A percentile compares a stretch with the other conserved stretches of the same genome.
Conservation (phyloP, 2,888 invertebrate species). For the Malthinus seriepunctatus region DNA sequence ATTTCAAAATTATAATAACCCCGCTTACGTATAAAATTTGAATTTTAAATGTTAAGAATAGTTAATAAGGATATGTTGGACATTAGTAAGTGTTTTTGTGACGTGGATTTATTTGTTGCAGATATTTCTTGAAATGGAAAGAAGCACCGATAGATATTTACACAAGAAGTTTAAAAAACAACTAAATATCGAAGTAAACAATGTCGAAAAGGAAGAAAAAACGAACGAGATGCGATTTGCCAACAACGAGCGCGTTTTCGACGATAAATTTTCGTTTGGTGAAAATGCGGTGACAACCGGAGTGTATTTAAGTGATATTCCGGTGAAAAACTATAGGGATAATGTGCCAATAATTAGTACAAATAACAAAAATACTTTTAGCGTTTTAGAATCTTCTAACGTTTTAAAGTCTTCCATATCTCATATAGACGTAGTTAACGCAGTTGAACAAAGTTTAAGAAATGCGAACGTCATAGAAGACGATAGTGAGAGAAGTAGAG, state of each 20-base stretch:
- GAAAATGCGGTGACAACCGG: conserved; percentile 16
- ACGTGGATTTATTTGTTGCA: conserved; percentile 31
- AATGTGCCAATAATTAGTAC: conserved; percentile 51
- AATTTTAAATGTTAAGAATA: background rate
- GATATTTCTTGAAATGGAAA: conserved; percentile 49
- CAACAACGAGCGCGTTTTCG: background rate
- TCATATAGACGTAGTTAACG: conserved; percentile 26
- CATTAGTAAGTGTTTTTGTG: conserved; percentile 5
- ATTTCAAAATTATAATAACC: background rate
- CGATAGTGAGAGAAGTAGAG: conserved; percentile 33
- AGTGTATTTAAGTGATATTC: conserved; percentile 13
- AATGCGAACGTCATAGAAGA: conserved; percentile 19
- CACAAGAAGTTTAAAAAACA: conserved; percentile 94
- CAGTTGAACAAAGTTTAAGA: conserved; percentile 9
- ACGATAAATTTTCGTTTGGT: conserved; percentile 6
- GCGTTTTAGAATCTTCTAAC: conserved; percentile 35
- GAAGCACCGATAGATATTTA: conserved; percentile 67
- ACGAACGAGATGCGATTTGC: conserved; percentile 32
- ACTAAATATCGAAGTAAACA: conserved; percentile 60
- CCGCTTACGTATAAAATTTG: background rate
- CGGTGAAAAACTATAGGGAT: conserved; percentile 40
- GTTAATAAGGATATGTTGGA: no score
- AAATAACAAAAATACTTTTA: conserved; percentile 42
- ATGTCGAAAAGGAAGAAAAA: conserved; percentile 35
- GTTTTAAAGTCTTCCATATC: conserved; percentile 53